phyloP scores from a whole-genome alignment of 2,797 vertebrate genomes.

The Sebastiscus albofasciatus region DNA sequence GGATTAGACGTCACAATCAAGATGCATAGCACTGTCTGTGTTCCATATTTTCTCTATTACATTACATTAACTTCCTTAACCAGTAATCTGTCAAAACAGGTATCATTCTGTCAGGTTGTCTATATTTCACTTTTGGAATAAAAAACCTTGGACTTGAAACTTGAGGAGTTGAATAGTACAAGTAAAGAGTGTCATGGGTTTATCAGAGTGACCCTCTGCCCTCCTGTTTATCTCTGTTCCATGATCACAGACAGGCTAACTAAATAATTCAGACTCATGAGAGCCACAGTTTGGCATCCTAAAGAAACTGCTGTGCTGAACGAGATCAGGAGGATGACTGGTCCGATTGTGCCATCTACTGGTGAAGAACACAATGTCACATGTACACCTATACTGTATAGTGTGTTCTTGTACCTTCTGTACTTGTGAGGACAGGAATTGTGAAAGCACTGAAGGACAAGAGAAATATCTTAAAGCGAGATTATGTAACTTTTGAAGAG shows the following conservation, averaged over 20 bases:
- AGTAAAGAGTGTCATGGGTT: not conserved
- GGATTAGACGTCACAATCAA: not conserved
- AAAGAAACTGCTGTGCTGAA: not conserved
- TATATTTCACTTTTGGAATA: not conserved
- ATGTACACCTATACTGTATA: not conserved
- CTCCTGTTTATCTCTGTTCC: conserved; percentile 48
- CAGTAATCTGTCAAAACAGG: not conserved
- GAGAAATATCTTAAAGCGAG: not conserved
- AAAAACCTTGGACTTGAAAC: conserved; percentile 15
- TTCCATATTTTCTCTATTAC: not conserved
- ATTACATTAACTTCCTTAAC: not conserved
- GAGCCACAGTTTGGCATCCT: conserved; percentile 18
- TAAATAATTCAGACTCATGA: conserved; percentile 66
- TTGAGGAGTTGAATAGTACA: not conserved
- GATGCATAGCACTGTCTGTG: not conserved
- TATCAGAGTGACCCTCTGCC: conserved; percentile 15
- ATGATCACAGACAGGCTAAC: conserved; percentile 34
- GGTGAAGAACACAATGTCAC: conserved; percentile 1
- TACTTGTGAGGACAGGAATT: not conserved
- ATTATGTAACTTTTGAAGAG: not conserved
- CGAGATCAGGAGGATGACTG: not conserved
- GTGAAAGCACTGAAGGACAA: not conserved
- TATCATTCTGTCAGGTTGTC: not conserved
- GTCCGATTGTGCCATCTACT: conserved; percentile 50
- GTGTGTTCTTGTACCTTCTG: not conserved